Evolutionary conservation across 2,113 vertebrate genomes (phyloP), one percentile per base, ranked within the genome.

Genomic region (Seriola rivoliana): DNA sequence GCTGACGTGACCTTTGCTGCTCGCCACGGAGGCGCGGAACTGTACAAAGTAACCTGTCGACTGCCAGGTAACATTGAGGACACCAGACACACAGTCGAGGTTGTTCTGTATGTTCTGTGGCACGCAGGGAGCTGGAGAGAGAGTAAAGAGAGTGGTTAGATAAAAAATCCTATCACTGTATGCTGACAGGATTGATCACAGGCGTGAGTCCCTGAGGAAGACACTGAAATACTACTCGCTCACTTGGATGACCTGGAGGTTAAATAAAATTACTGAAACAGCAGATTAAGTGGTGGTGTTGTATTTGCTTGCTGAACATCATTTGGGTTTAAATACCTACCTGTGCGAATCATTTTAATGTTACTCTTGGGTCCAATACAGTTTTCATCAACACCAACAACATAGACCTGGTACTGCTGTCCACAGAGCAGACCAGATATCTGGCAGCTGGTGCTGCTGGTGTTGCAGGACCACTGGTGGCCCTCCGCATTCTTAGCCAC

Each of bases 21-120:
- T 92, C 40, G 38, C 54, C 70, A 93, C 85, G 0, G 82, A 81
- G 55, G 88, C 25, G 0, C 5, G 77, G 85, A 94, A 96, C 34
- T 58, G 17, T 0, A 62, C 23, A 34, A 89, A 85, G 42, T 86
- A 57, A 50, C 90, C 89, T 0, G 25, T 84, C 11, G 86, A 91
- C 46, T 87, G 57, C 96, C 96, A 96, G 60, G 94, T 94, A 8
- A 96, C 48, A 9, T 93, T 94, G 50, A 95, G 84, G 54, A 86
- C 84, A 4, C 91, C 93, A 4, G 89, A 85, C 42, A 80, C 87
- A 78, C 95, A 96, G 60, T 90, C 76, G 0, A 96, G 78, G 46
- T 82, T 1, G 12, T 32, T 69, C 50, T 90, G 81, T 21, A 96
- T 29, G 1, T 90, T 73, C 25, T 90, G 68, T 36, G 95, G 95